Evolutionary conservation across 2,113 vertebrate genomes (phyloP), one percentile per base, ranked within the genome.

Genomic region (Andinoacara biseriatus): DNA sequence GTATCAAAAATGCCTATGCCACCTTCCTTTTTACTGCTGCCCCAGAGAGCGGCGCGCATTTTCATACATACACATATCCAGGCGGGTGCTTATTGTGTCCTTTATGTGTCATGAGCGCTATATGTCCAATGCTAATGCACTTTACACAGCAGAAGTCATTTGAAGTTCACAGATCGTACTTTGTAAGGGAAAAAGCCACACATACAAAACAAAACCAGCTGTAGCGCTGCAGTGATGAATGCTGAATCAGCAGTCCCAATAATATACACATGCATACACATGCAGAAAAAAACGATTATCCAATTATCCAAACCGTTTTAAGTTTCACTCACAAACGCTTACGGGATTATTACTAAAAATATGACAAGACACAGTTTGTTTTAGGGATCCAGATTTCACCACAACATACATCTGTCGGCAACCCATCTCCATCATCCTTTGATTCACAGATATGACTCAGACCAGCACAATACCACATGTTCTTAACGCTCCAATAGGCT

Each of bases 201-300:
- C 89, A 90, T 33, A 80, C 85, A 90, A 94, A 97, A 95, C 93
- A 93, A 94, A 96, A 96, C 94, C 94, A 96, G 94, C 95, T 95
- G 90, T 93, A 92, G 92, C 81, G 80, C 87, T 94, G 90, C 92
- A 67, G 56, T 93, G 87, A 93, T 91, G 58, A 81, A 91, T 87
- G 92, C 81, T 92, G 92, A 92, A 93, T 93, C 95, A 94, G 94
- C 91, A 72, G 81, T 93, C 92, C 89, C 89, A 92, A 91, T 90
- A 92, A 82, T 26, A 76, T 20, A 20, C 29, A 20, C 17, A 43
- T 13, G 11, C 13, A 43, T 4, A 13, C 40, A 43, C 10, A 43
- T 10, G 7, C 31, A 62, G 18, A 40, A 3, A 83, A 85, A 24
- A 89, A 38, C 65, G n/a, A 91, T 93, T 90, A 91, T 62, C 86